phyloP scores from a whole-genome alignment of 2,113 vertebrate genomes.

The Chloroceryle aenea region DNA sequence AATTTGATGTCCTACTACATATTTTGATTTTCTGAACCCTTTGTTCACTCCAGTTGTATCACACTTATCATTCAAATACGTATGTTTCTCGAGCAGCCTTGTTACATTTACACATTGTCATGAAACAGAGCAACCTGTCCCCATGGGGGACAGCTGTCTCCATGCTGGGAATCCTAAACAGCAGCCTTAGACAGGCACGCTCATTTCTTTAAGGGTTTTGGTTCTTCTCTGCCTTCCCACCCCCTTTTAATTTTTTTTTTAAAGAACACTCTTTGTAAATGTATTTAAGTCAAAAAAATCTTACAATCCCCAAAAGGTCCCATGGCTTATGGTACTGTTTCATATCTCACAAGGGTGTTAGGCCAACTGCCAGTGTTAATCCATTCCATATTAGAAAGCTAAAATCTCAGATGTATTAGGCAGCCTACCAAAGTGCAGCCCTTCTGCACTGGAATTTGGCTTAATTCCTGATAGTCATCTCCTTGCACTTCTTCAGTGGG shows the following conservation, averaged over 20 bases:
- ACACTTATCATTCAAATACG: background rate
- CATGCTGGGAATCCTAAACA: background rate
- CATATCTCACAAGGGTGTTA: constrained; percentile 45
- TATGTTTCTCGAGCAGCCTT: background rate
- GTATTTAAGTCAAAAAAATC: constrained; percentile 23
- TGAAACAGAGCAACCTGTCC: background rate
- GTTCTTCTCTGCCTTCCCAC: too few species aligned
- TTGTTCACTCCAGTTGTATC: background rate
- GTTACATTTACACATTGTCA: background rate
- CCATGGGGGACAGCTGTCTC: background rate
- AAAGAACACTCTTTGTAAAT: background rate
- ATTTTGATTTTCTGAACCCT: background rate
- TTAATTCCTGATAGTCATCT: constrained; percentile 4
- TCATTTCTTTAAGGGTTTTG: background rate
- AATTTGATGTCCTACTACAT: background rate
- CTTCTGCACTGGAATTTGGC: constrained; percentile 24
- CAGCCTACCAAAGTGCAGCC: background rate
- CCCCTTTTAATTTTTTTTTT: background rate
- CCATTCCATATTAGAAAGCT: constrained; percentile 40
- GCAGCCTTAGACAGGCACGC: background rate
- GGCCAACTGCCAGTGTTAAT: constrained; percentile 53
- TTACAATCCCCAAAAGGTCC: background rate
- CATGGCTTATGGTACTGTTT: constrained; percentile 55
- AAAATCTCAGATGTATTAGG: constrained; percentile 48
- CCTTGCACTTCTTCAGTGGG: background rate